Evolutionary conservation across 1,140 invertebrate species (phyloP).

Genomic region (Anthonomus grandis): DNA sequence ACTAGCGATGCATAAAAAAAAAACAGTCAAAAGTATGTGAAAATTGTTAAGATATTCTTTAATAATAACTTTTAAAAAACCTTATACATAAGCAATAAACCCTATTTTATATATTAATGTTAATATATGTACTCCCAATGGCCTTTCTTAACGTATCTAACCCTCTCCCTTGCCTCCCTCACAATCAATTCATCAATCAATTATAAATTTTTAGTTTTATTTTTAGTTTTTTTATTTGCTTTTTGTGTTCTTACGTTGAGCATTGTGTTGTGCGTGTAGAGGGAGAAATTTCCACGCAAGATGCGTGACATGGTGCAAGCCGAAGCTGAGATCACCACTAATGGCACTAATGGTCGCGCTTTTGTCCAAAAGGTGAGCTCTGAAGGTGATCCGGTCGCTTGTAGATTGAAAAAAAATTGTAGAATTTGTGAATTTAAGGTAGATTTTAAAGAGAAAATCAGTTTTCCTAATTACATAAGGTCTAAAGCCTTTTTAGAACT

Average conservation of each 20-base stretch:
- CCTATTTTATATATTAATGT: constrained; percentile 5
- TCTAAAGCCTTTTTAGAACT: no score
- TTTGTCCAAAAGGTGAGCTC: constrained; percentile 40
- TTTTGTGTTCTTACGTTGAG: constrained; percentile 43
- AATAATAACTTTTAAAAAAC: not conserved
- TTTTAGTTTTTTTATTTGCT: constrained; percentile 37
- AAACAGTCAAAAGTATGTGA: no score
- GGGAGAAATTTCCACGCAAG: constrained; percentile 69
- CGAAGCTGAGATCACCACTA: constrained; percentile 35
- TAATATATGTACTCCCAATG: no score
- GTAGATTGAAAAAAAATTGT: no score
- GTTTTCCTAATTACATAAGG: no score
- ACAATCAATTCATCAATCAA: no score
- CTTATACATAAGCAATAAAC: not conserved
- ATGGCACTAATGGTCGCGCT: no score
- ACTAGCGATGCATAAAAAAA: no score
- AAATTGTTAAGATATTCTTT: not conserved
- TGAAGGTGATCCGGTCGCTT: not conserved
- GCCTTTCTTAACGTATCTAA: no score
- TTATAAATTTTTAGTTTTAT: constrained; percentile 8
- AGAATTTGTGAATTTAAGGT: no score
- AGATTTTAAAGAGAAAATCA: no score
- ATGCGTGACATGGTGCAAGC: constrained; percentile 66
- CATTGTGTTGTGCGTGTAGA: constrained; percentile 46
- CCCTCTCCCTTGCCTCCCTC: no score